Percentiles rank a stretch among this genome's conserved stretches.
These are phyloP conservation scores for Acromyrmex charruanus DNA, from an alignment of 1,140 invertebrate species.

Conservation along the genomic window DNA sequence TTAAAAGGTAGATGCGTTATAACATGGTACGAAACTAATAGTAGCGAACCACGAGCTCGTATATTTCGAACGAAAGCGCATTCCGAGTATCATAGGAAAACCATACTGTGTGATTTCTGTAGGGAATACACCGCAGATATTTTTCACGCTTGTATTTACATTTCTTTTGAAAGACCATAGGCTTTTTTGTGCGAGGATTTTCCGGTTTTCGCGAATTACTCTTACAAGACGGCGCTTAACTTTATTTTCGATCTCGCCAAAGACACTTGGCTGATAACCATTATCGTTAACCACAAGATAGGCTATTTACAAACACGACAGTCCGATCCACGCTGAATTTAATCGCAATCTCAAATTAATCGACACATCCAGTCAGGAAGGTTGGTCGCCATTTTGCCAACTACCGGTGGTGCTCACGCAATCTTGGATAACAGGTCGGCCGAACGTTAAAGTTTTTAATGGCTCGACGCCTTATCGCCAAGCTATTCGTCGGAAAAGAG, in stretches of 20 bases:
- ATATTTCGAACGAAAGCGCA: slow-evolving; percentile 29
- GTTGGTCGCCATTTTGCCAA: slow-evolving; percentile 56
- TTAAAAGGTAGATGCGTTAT: slow-evolving; percentile 33
- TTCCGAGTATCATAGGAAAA: slow-evolving; percentile 45
- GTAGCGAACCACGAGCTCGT: slow-evolving; percentile 5
- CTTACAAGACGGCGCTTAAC: background rate
- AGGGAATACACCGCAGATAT: slow-evolving; percentile 47
- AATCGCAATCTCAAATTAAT: slow-evolving; percentile 72
- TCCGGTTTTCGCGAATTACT: background rate
- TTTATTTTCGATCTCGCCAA: background rate
- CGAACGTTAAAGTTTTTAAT: slow-evolving; percentile 79
- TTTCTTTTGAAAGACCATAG: slow-evolving; percentile 17
- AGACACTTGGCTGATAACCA: background rate
- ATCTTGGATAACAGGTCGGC: slow-evolving; percentile 66
- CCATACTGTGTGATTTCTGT: slow-evolving; percentile 38
- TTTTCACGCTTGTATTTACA: slow-evolving; percentile 41
- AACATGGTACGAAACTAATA: slow-evolving; percentile 39
- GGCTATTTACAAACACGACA: slow-evolving; percentile 28
- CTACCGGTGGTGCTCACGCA: slow-evolving; percentile 50
- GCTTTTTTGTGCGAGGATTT: background rate
- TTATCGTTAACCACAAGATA: background rate
- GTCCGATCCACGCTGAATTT: slow-evolving; percentile 58
- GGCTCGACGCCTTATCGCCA: slow-evolving; percentile 71
- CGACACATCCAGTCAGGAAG: slow-evolving; percentile 51
- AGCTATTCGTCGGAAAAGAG: slow-evolving; percentile 64